A percentile compares a stretch with the other conserved stretches of the same genome.
These are phyloP conservation scores for Tipula confusa DNA, from an alignment of 2,888 invertebrate genomes.

Conservation along the genomic window DNA sequence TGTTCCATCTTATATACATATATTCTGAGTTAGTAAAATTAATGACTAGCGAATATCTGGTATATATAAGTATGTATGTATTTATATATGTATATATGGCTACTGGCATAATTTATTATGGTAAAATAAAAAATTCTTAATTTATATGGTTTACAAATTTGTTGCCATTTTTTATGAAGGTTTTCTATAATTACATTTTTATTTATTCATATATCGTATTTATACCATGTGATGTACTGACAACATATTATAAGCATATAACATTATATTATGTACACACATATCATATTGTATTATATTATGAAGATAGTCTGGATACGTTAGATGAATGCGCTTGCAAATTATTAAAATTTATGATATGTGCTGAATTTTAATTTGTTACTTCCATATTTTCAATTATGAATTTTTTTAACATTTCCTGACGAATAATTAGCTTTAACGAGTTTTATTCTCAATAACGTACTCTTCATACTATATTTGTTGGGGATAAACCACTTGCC, in stretches of 20 bases:
- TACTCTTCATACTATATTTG: too few species aligned
- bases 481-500: too few species aligned
- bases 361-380: too few species aligned
- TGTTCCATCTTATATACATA: not conserved
- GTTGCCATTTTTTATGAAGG: not conserved
- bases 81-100: not conserved
- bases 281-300: too few species aligned
- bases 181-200: not conserved
- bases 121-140: not conserved
- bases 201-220: constrained; percentile 8
- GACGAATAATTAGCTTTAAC: too few species aligned
- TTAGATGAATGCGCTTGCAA: too few species aligned
- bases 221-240: not conserved
- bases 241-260: not conserved
- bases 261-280: not conserved
- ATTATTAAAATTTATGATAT: too few species aligned
- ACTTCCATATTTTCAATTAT: too few species aligned
- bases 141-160: not conserved
- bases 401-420: too few species aligned
- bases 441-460: too few species aligned
- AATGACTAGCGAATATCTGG: not conserved
- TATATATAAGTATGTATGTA: too few species aligned
- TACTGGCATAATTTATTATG: not conserved
- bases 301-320: not conserved
- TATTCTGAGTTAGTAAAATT: not conserved